These are phyloP conservation scores for Bufo gargarizans DNA, from an alignment of 2,113 vertebrate genomes.

Conservation along the genomic window DNA sequence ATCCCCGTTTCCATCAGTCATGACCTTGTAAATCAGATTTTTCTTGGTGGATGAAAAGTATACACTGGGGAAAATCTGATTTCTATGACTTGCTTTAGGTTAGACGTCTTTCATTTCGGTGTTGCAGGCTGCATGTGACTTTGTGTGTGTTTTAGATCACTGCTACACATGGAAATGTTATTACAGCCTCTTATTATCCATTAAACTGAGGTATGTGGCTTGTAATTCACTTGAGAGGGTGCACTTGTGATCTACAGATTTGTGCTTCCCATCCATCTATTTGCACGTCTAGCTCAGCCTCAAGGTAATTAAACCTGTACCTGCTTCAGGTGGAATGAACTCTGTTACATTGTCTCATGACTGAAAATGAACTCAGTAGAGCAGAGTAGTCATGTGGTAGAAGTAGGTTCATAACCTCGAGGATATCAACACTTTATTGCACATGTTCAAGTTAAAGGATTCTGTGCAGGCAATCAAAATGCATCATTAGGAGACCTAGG, in stretches of 20 bases:
- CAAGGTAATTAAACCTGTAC: not conserved
- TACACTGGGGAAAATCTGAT: not conserved
- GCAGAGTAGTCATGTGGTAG: not conserved
- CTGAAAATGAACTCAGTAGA: not conserved
- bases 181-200: not conserved
- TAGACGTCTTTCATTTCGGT: not conserved
- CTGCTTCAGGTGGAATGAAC: not conserved
- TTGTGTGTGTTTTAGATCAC: not conserved
- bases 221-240: not conserved
- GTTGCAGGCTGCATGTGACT: not conserved
- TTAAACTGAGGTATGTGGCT: not conserved
- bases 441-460: not conserved
- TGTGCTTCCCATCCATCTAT: not conserved
- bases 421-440: not conserved
- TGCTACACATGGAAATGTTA: not conserved
- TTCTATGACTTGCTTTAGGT: not conserved
- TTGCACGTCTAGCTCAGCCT: not conserved
- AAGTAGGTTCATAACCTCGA: not conserved
- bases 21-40: not conserved
- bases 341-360: not conserved
- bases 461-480: no score
- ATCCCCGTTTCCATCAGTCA: not conserved
- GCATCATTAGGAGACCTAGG: no score
- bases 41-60: not conserved
- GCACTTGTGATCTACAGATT: not conserved